Percentiles rank a stretch among this genome's conserved stretches.
Conservation (phyloP, 2,888 invertebrate genomes). For the Hypselothyrea guttata region DNA sequence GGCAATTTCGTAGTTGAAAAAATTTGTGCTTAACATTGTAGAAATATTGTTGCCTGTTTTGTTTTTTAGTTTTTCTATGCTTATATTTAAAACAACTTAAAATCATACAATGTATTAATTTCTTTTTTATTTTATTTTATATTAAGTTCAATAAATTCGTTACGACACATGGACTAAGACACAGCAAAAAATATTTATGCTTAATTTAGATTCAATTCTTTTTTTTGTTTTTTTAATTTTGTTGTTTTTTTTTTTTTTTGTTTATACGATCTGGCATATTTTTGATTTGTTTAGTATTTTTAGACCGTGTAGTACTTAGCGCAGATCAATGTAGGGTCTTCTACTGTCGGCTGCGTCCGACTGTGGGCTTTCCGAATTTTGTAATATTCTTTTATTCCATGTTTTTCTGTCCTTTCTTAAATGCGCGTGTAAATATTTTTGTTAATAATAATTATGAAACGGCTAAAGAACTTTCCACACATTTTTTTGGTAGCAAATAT, state of each 20-base stretch:
- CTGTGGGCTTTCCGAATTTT: too few relatives aligned
- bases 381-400: slow-evolving; percentile 47
- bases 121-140: slow-evolving; percentile 37
- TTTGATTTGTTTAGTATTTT: slow-evolving; percentile 30
- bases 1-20: slow-evolving; percentile 72
- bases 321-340: too few relatives aligned
- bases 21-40: slow-evolving; percentile 73
- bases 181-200: slow-evolving; percentile 81
- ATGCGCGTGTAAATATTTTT: slow-evolving; percentile 76
- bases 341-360: too few relatives aligned
- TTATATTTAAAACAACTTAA: slow-evolving; percentile 43
- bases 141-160: slow-evolving; percentile 80
- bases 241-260: slow-evolving; percentile 17
- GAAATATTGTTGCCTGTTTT: slow-evolving; percentile 58
- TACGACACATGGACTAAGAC: slow-evolving; percentile 83
- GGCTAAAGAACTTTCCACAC: slow-evolving; percentile 53
- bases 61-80: slow-evolving; percentile 27
- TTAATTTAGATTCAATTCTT: slow-evolving; percentile 59
- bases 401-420: slow-evolving; percentile 42
- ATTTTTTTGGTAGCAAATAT: slow-evolving; percentile 21
- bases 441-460: slow-evolving; percentile 64
- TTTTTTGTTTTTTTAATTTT: slow-evolving; percentile 27
- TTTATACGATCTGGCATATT: slow-evolving; percentile 23
- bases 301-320: too few relatives aligned
- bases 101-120: slow-evolving; percentile 37